Evolutionary conservation across 2,888 invertebrate genomes (phyloP), one percentile per base, ranked within the genome.

Genomic region (Serripes groenlandicus): DNA sequence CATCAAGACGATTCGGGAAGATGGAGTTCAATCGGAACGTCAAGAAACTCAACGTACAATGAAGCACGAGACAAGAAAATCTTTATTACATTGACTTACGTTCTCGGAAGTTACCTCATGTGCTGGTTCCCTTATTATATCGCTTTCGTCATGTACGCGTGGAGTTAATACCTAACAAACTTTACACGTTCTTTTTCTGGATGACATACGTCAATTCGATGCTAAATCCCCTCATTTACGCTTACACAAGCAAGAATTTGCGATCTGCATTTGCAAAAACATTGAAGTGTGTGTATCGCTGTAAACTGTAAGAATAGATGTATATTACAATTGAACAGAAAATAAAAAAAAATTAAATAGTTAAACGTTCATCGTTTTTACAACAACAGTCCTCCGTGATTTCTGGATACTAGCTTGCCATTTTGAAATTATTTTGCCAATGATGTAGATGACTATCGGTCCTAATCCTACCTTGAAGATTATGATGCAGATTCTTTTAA

Each of bases 81-180:
- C 11, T 89, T 89, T 74, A 80, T 85, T 2, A 89, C 87, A 18
- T 66, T 89, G n/a, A 83, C 86, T 1, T 89, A 86, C 58, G 82
- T 89, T 18, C 30, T 89, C 7, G 28, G 71, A 1, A 73, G 78
- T 42, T 89, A 89, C 62, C 58, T 87, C 5, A 83, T 87, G 7
- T 89, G 86, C 52, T 89, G 89, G 89, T 83, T 89, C 66, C 89
- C 89, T 9, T 89, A 87, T 56, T 86, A 89, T 56, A 81, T 89
- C 30, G 80, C 78, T 0, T 89, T 87, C 69, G 89, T 87, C 56
- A 86, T 78, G n/a, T 87, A 81, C 49, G 87, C 89, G 0, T 87
- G 86, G 85, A 72, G 66, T 69, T 86, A 35, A 83, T 89, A 62
- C 87, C 89, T 18, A 78, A 68, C n/a, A 74, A 77, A n/a, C 32